Evolutionary conservation across 2,113 vertebrate genomes (phyloP).

Genomic region (Carollia perspicillata): DNA sequence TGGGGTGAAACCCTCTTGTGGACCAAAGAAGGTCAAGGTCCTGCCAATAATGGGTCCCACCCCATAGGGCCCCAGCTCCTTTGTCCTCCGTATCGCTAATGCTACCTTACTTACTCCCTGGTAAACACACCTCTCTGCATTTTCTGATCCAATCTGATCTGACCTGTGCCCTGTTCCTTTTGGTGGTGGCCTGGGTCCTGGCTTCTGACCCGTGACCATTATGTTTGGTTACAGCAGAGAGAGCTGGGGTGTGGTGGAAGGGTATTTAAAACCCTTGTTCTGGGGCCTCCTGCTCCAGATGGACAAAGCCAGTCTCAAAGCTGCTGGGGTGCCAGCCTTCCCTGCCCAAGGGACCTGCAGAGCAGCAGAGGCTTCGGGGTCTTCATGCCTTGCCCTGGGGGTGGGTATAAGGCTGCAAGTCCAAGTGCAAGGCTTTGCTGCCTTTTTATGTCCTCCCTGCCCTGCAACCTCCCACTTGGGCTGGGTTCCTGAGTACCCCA

Average conservation of each 20-base stretch:
- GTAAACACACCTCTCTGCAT: background rate
- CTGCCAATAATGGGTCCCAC: background rate
- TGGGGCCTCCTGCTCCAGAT: background rate
- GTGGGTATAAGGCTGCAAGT: background rate
- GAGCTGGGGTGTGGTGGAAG: background rate
- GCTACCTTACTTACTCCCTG: rapidly evolving
- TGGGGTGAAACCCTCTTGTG: background rate
- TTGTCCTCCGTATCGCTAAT: background rate
- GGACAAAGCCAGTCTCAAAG: background rate
- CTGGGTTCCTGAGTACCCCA: background rate
- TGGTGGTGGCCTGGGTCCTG: background rate
- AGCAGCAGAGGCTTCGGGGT: background rate
- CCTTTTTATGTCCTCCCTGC: background rate
- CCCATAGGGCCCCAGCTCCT: background rate
- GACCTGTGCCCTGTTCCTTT: background rate
- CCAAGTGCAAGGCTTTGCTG: background rate
- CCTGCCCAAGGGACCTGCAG: background rate
- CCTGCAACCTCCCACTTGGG: background rate
- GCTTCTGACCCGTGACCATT: background rate
- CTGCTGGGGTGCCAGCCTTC: too few species aligned
- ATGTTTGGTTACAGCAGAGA: background rate
- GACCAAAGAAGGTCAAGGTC: background rate
- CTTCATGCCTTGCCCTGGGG: background rate
- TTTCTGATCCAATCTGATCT: background rate
- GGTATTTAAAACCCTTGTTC: background rate